These are phyloP conservation scores for Crotophaga sulcirostris DNA, from an alignment of 2,113 vertebrate genomes.

Conservation along the genomic window DNA sequence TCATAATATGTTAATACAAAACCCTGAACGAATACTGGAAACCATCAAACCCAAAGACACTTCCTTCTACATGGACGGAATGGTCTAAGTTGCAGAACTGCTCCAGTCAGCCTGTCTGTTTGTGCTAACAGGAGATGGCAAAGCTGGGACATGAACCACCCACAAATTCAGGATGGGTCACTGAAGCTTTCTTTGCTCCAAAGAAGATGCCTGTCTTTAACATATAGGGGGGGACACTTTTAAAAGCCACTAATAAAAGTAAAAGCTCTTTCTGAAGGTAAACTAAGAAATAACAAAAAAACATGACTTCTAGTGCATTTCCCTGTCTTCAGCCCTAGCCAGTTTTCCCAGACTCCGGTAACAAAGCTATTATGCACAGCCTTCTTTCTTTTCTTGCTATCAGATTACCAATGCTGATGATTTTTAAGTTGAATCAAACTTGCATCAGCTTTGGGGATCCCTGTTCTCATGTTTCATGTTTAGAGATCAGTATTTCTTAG, in stretches of 20 bases:
- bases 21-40: not conserved
- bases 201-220: not conserved
- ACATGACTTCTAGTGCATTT: not conserved
- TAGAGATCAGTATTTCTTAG: not conserved
- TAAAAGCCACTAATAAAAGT: not conserved
- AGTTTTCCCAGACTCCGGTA: not conserved
- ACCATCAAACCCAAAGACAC: not conserved
- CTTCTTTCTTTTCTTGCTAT: not conserved
- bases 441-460: not conserved
- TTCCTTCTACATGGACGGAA: not conserved
- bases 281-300: not conserved
- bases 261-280: not conserved
- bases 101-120: not conserved
- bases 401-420: not conserved
- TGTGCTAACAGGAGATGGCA: not conserved
- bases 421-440: not conserved
- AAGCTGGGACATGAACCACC: not conserved
- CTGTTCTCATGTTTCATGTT: not conserved
- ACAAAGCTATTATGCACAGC: not conserved
- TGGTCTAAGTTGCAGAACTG: not conserved
- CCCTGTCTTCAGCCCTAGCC: not conserved
- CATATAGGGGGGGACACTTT: not conserved
- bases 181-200: not conserved
- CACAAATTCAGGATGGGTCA: not conserved
- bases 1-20: not conserved